Percentiles rank a stretch among this genome's conserved stretches.
Evolutionary conservation across 1,140 invertebrate genomes (phyloP).

Genomic region (Ylistrum balloti): DNA sequence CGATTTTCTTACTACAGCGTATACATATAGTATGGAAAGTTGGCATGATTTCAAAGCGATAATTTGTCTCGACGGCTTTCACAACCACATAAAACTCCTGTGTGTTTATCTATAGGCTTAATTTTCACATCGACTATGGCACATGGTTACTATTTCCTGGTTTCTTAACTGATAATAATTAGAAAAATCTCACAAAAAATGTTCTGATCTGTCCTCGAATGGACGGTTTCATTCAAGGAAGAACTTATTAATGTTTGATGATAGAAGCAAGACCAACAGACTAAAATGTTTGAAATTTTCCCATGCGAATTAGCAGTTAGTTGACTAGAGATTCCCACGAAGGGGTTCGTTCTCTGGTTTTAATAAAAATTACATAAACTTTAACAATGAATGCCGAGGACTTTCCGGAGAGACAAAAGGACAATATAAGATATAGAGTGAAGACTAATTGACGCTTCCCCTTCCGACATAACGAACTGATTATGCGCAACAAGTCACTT

Average conservation of each 20-base stretch:
- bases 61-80: not conserved
- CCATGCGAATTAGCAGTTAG: not conserved
- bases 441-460: not conserved
- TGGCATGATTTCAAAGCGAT: conserved; percentile 4
- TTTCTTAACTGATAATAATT: not conserved
- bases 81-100: not conserved
- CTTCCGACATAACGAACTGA: not conserved
- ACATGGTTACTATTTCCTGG: not conserved
- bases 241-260: not conserved
- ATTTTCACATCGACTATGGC: not conserved
- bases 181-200: not conserved
- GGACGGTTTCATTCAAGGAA: not conserved
- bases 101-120: not conserved
- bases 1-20: not conserved
- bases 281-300: not conserved
- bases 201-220: not conserved
- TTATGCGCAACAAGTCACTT: not conserved
- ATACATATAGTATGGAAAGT: not conserved
- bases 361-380: not conserved
- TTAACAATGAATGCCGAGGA: conserved; percentile 12
- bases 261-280: not conserved
- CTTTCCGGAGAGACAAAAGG: conserved; percentile 1
- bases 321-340: not conserved
- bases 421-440: not conserved
- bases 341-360: not conserved